Evolutionary conservation across 2,888 invertebrate genomes (phyloP).

Genomic region (Notodonta dromedarius): DNA sequence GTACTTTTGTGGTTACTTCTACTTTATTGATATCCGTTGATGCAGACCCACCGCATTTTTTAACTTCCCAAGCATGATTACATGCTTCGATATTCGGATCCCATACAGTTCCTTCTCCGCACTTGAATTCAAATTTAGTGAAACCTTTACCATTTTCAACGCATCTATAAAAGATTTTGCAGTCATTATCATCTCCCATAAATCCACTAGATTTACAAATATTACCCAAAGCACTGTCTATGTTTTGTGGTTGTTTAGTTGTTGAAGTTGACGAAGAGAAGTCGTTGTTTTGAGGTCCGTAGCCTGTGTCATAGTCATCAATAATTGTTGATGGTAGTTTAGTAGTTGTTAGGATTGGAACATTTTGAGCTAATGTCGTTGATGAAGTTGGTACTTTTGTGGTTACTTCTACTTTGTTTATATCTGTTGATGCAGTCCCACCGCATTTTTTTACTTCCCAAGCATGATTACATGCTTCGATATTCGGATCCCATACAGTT

Average conservation of each 20-base stretch:
- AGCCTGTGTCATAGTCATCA: slow-evolving; percentile 30
- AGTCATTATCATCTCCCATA: slow-evolving; percentile 83
- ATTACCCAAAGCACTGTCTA: no score
- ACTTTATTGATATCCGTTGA: slow-evolving; percentile 23
- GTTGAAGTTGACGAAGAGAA: slow-evolving; percentile 18
- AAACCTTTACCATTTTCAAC: slow-evolving; percentile 85
- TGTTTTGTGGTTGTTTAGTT: slow-evolving; percentile 5
- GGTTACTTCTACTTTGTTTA: slow-evolving; percentile 28
- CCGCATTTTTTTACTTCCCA: slow-evolving; percentile 75
- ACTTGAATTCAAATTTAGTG: slow-evolving; percentile 85
- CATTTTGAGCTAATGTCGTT: no score
- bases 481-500: slow-evolving; percentile 85
- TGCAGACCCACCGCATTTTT: slow-evolving; percentile 48
- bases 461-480: slow-evolving; percentile 84
- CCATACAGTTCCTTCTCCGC: slow-evolving; percentile 88
- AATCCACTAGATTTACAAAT: slow-evolving; percentile 81
- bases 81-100: slow-evolving; percentile 83
- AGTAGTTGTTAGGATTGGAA: slow-evolving; percentile 1
- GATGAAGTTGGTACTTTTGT: slow-evolving; percentile 12
- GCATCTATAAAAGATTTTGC: slow-evolving; percentile 88
- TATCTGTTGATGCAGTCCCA: slow-evolving; percentile 22
- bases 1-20: slow-evolving; percentile 27
- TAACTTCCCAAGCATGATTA: slow-evolving; percentile 83
- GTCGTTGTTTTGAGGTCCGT: slow-evolving; percentile 16
- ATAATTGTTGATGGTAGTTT: slow-evolving; percentile 24